phyloP scores from a whole-genome alignment of 2,113 vertebrate species.

The Sylvia atricapilla region DNA sequence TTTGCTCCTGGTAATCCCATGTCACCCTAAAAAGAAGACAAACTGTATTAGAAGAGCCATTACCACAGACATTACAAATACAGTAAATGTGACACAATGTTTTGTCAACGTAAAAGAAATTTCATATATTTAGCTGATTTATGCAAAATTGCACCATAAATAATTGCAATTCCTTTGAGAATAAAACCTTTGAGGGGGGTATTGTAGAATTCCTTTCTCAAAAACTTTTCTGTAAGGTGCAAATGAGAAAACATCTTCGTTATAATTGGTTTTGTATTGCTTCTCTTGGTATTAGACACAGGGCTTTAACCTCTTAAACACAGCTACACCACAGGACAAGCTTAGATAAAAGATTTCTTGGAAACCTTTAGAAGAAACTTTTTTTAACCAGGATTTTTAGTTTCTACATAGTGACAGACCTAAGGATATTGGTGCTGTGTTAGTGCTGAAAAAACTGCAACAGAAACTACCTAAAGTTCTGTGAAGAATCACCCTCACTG shows the following conservation, averaged over 20 bases:
- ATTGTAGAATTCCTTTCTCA: not conserved
- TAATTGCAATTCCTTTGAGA: not conserved
- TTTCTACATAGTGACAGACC: not conserved
- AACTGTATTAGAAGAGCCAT: conserved; percentile 29
- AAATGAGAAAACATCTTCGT: not conserved
- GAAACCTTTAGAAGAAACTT: not conserved
- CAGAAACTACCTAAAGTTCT: not conserved
- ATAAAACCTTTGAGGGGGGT: not conserved
- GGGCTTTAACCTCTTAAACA: not conserved
- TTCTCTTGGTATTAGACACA: not conserved
- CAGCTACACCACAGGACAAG: not conserved
- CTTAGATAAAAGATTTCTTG: not conserved
- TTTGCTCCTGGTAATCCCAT: conserved; percentile 86
- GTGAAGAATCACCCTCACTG: not conserved
- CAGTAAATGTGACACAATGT: not conserved
- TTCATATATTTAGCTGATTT: not conserved
- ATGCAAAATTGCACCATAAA: not conserved
- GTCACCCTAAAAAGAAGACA: conserved; percentile 83
- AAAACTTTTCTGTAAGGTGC: not conserved
- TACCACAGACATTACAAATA: not conserved
- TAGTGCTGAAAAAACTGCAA: not conserved
- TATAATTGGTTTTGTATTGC: not conserved
- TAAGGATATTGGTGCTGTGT: accelerated
- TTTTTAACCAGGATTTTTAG: not conserved
- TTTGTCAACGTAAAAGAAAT: not conserved